Evolutionary conservation across 2,113 vertebrate species (phyloP).

Genomic region (Apaloderma vittatum): DNA sequence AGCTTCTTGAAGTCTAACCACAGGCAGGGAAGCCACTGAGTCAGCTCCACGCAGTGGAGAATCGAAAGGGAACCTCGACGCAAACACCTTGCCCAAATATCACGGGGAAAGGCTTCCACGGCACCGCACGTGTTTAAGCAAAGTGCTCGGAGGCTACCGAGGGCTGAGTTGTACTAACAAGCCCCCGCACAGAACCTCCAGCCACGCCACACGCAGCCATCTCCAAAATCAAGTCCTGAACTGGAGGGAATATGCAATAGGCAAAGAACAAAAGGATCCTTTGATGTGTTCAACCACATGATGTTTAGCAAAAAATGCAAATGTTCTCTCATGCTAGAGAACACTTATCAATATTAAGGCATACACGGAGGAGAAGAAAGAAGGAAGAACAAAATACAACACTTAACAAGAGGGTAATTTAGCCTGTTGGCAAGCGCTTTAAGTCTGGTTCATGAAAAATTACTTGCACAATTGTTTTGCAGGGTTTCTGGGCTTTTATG

Average conservation of each 20-base stretch:
- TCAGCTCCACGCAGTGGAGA: not conserved
- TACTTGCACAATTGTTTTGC: conserved; percentile 54
- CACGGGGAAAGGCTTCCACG: not conserved
- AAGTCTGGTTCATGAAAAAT: conserved; percentile 74
- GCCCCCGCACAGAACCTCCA: not conserved
- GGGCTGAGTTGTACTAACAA: not conserved
- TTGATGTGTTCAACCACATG: conserved; percentile 60
- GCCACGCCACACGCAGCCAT: not conserved
- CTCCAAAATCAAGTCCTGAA: not conserved
- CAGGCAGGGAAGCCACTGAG: not conserved
- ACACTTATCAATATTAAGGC: conserved; percentile 79
- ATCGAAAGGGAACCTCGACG: not conserved
- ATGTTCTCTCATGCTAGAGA: conserved; percentile 56
- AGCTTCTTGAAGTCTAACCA: not conserved
- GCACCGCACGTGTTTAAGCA: fast-evolving
- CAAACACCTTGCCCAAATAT: not conserved
- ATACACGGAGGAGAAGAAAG: conserved; percentile 75
- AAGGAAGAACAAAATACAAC: conserved; percentile 71
- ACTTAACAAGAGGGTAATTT: conserved; percentile 77
- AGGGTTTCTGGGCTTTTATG: conserved; percentile 58
- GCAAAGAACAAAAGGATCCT: conserved; percentile 63
- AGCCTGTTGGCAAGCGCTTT: conserved; percentile 74
- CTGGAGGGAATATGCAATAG: not conserved
- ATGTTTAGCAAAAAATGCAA: conserved; percentile 70
- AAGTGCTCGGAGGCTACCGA: not conserved